Conservation (phyloP, 1,140 invertebrate species). For the honey bee (Apis mellifera) region Amel_HAv3.1 CM009938.2:2419001-2419500, state of each 20-base stretch:
- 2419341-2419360: constrained; percentile 93
- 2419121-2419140: constrained; percentile 36
- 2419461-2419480: constrained; percentile 1
- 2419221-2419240: constrained; percentile 2
- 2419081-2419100: neutral
- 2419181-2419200: neutral
- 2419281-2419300: constrained; percentile 11
- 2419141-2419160: neutral
- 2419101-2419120: neutral
- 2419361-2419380: constrained; percentile 95
- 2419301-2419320: neutral
- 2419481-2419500: neutral
- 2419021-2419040: neutral
- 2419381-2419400: constrained; percentile 90
- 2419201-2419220: constrained; percentile 31
- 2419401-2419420: neutral
- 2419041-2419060: neutral
- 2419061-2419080: neutral
- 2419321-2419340: constrained; percentile 75
- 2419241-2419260: neutral
- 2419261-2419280: neutral
- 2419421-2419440: neutral
- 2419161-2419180: constrained; percentile 41
- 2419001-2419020: neutral
- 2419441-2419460: too few relatives aligned